Conservation (phyloP, 2,113 vertebrate genomes). For the Nothocercus julius region DNA sequence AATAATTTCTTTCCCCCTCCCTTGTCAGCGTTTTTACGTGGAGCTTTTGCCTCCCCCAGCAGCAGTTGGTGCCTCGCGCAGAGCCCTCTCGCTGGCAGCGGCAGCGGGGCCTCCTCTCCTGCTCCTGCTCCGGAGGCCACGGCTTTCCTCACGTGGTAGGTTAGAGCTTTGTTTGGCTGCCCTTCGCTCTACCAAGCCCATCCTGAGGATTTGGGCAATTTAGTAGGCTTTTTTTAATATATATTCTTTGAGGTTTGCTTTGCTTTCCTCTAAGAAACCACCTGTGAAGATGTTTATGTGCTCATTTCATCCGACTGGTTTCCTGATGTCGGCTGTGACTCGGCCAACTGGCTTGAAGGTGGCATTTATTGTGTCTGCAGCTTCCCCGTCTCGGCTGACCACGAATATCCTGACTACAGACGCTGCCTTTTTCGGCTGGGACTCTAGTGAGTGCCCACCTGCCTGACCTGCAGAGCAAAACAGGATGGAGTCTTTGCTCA, state of each 20-base stretch:
- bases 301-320: fast-evolving
- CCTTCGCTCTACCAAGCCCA: fast-evolving
- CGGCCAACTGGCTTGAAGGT: background rate
- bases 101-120: background rate
- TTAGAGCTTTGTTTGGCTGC: background rate
- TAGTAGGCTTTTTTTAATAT: background rate
- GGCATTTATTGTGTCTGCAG: background rate
- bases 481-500: background rate
- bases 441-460: background rate
- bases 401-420: background rate
- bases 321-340: background rate
- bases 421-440: background rate
- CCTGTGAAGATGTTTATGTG: background rate
- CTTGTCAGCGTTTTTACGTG: background rate
- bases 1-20: background rate
- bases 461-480: background rate
- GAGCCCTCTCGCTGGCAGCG: background rate
- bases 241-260: background rate
- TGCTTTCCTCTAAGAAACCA: background rate
- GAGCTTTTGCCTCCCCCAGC: background rate
- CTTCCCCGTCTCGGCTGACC: background rate
- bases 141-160: background rate
- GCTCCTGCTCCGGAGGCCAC: too few relatives aligned
- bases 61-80: background rate
- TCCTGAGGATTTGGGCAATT: background rate